Conservation (phyloP, 2,888 invertebrate genomes). For the Junonia oenone region DNA sequence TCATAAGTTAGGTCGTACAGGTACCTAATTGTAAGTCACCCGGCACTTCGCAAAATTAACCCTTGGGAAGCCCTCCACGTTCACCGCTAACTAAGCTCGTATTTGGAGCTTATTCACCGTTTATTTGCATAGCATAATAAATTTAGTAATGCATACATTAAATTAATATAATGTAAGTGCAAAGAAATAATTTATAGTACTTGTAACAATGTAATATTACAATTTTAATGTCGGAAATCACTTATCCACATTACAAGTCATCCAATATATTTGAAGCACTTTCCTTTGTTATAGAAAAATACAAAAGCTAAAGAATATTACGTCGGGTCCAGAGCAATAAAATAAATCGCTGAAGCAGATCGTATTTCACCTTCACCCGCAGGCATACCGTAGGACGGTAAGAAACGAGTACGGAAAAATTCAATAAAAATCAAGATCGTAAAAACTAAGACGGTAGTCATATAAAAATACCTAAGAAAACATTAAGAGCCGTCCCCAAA, state of each 20-base stretch:
- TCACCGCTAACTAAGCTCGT: conserved; percentile 17
- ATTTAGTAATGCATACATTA: not conserved
- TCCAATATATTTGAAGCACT: conserved; percentile 3
- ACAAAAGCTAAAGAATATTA: conserved; percentile 47
- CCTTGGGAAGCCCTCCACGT: conserved; percentile 45
- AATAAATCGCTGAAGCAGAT: conserved; percentile 70
- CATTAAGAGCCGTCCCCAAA: conserved; percentile 76
- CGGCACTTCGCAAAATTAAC: conserved; percentile 40
- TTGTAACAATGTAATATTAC: no score
- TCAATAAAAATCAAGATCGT: conserved; percentile 79
- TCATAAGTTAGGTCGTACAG: conserved; percentile 14
- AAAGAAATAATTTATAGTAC: not conserved
- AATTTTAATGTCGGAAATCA: not conserved
- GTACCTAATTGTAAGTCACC: conserved; percentile 22
- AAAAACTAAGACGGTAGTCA: conserved; percentile 72
- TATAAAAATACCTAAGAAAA: conserved; percentile 77
- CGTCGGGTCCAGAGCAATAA: conserved; percentile 60
- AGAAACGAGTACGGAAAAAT: conserved; percentile 48
- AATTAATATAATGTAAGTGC: not conserved
- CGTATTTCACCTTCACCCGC: conserved; percentile 71
- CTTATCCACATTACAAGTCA: not conserved
- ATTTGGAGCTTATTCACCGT: conserved; percentile 20
- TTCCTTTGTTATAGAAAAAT: conserved; percentile 41
- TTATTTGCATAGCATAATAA: conserved; percentile 17
- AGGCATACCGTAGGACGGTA: conserved; percentile 52